These are phyloP conservation scores for Huso huso DNA, from an alignment of 2,797 vertebrate genomes.

Conservation along the genomic window DNA sequence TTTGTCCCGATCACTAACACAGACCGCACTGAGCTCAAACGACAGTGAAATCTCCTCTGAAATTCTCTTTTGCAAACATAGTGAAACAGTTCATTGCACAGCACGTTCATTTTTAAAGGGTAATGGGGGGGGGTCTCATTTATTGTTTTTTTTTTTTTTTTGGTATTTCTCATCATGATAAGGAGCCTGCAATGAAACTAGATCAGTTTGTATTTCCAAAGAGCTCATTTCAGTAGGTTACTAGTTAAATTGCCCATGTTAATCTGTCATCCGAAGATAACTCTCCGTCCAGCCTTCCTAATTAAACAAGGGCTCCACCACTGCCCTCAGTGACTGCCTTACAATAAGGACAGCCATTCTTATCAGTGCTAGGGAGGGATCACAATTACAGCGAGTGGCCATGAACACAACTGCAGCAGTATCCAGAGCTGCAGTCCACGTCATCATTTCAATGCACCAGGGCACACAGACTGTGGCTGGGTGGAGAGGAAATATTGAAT, in stretches of 20 bases:
- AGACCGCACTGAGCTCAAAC: no score
- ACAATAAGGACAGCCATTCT: constrained; percentile 34
- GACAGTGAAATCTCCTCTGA: no score
- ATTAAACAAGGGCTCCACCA: constrained; percentile 47
- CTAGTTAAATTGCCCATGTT: constrained; percentile 73
- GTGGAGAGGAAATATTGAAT: no score
- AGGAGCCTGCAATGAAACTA: constrained; percentile 48
- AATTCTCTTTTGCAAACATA: no score
- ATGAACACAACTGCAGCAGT: background rate
- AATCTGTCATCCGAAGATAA: constrained; percentile 56
- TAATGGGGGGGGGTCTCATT: no score
- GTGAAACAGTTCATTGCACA: no score
- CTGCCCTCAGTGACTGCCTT: constrained; percentile 22
- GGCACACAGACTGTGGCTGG: no score
- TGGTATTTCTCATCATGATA: constrained; percentile 35
- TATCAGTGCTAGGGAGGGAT: constrained; percentile 5
- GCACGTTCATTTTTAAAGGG: no score
- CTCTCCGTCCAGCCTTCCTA: constrained; percentile 56
- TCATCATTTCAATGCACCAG: no score
- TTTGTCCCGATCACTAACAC: no score
- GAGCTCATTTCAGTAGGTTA: constrained; percentile 66
- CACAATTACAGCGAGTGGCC: background rate
- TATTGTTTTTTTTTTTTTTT: no score
- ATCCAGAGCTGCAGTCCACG: no score
- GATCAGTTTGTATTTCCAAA: constrained; percentile 58